Conservation (phyloP, 2,113 vertebrate genomes). For the Hippocampus mohnikei region DNA sequence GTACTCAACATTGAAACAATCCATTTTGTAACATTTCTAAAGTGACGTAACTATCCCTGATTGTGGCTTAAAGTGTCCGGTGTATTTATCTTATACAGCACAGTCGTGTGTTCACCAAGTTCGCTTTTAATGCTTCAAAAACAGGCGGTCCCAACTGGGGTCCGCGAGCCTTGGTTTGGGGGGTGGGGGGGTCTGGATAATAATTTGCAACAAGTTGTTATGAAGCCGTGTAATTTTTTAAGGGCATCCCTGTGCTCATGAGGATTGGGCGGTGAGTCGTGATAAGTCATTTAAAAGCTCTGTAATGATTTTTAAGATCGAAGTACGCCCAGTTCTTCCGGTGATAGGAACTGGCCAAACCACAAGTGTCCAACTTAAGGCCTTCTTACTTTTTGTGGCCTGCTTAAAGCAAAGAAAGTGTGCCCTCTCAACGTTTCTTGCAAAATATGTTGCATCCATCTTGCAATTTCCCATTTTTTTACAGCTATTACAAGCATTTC, state of each 20-base stretch:
- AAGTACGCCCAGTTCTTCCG: no score
- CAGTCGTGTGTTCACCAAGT: conserved; percentile 24
- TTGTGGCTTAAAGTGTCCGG: conserved; percentile 42
- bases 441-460: no score
- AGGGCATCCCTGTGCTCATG: no score
- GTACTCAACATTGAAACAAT: conserved; percentile 3
- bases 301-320: no score
- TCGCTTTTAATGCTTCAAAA: neutral
- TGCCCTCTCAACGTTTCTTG: no score
- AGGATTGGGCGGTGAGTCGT: neutral
- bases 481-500: no score
- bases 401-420: no score
- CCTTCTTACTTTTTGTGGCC: no score
- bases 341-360: no score
- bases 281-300: no score
- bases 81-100: conserved; percentile 18
- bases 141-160: neutral
- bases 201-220: neutral
- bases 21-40: conserved; percentile 8
- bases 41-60: conserved; percentile 43
- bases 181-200: neutral
- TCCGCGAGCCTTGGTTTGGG: neutral
- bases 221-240: neutral
- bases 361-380: no score
- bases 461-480: no score